Conservation (phyloP, 2,888 invertebrate genomes). For the Cryptosula pallasiana region DNA sequence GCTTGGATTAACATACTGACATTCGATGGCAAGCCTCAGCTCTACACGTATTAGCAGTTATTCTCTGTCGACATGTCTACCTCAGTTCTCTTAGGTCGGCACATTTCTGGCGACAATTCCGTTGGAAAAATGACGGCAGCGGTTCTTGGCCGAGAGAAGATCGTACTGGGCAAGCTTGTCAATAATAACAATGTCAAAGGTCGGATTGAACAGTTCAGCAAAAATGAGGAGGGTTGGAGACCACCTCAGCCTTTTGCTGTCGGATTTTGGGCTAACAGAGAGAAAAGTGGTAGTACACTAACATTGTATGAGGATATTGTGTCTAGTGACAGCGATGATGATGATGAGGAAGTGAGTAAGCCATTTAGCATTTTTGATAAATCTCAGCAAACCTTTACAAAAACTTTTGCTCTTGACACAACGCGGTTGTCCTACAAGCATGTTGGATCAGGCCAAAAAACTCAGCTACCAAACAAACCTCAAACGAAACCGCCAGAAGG, state of each 20-base stretch:
- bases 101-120: too few species aligned
- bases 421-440: neutral
- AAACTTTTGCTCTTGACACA: neutral
- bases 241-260: slow-evolving; percentile 18
- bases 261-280: slow-evolving; percentile 22
- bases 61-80: neutral
- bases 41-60: neutral
- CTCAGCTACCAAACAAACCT: neutral
- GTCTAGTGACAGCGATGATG: slow-evolving; percentile 13
- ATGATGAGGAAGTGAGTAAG: neutral
- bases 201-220: slow-evolving; percentile 14
- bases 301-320: slow-evolving; percentile 20
- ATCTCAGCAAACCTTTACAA: neutral
- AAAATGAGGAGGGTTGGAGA: neutral
- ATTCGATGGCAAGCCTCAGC: neutral
- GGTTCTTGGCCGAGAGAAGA: neutral
- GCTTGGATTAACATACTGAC: neutral
- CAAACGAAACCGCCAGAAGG: neutral
- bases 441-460: neutral
- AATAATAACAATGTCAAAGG: slow-evolving; percentile 18
- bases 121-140: neutral
- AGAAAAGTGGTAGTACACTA: slow-evolving; percentile 21
- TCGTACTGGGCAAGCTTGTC: neutral
- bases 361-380: neutral
- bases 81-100: neutral